These are phyloP conservation scores for Herpailurus yagouaroundi DNA, from an alignment of 2,113 vertebrate genomes.

Conservation along the genomic window DNA sequence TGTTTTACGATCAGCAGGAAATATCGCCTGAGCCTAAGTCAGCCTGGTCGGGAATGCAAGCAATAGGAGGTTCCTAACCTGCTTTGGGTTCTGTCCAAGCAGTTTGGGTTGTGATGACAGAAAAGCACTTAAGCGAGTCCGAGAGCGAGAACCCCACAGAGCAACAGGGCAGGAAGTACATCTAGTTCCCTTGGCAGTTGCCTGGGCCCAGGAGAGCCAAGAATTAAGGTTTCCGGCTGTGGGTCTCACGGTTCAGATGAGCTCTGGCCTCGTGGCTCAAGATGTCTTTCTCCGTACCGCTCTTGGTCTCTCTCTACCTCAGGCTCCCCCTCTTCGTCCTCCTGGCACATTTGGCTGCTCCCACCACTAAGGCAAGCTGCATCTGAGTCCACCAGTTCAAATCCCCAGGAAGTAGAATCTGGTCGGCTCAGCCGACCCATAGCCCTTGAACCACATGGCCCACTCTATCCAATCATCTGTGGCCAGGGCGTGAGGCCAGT, in stretches of 20 bases:
- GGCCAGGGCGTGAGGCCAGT: no score
- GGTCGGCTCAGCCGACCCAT: neutral
- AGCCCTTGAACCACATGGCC: neutral
- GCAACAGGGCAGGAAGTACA: neutral
- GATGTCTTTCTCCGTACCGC: neutral
- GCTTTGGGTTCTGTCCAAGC: neutral
- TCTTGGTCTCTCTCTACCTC: neutral
- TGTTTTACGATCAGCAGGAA: slow-evolving; percentile 14
- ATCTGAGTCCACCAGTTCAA: neutral
- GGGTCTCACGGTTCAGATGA: rapidly evolving
- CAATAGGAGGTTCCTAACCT: neutral
- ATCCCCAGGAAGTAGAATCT: neutral
- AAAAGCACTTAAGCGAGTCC: neutral
- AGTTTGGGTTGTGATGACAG: neutral
- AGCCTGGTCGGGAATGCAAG: slow-evolving; percentile 8
- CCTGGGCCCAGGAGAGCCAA: neutral
- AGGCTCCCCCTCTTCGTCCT: neutral
- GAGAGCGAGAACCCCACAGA: neutral
- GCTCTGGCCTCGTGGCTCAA: neutral
- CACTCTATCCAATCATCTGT: neutral
- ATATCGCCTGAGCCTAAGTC: neutral
- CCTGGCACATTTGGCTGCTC: neutral
- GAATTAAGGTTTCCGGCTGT: neutral
- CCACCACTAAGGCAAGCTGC: neutral
- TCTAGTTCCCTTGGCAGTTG: neutral